Conservation (phyloP, 2,113 vertebrate genomes). For the Gorsachius goisagi region DNA sequence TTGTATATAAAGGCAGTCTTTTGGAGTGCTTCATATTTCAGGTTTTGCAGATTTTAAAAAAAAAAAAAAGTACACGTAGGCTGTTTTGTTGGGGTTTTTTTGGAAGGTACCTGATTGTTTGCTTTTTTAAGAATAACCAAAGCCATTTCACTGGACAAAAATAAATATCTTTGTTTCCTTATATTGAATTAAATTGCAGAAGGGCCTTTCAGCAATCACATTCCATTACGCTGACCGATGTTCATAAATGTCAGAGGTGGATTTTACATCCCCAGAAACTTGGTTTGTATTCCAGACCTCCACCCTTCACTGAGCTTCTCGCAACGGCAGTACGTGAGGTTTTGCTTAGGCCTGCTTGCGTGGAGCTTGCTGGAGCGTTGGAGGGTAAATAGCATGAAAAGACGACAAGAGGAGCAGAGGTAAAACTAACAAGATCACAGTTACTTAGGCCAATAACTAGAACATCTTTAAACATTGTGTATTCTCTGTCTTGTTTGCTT, state of each 20-base stretch:
- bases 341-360: neutral
- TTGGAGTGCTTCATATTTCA: neutral
- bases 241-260: neutral
- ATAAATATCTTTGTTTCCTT: neutral
- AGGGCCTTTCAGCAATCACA: neutral
- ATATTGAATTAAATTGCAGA: neutral
- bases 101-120: neutral
- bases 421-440: neutral
- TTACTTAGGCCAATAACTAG: neutral
- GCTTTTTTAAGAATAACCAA: neutral
- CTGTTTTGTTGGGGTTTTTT: neutral
- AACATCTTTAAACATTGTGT: neutral
- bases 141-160: neutral
- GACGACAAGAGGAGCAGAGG: accelerated
- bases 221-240: neutral
- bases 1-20: neutral
- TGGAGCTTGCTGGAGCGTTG: neutral
- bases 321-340: accelerated
- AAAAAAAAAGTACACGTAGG: neutral
- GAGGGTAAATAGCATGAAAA: neutral
- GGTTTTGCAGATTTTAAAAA: neutral
- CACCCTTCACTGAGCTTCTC: neutral
- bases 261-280: neutral
- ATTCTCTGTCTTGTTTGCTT: neutral
- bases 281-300: neutral